These are phyloP conservation scores for Laspeyria flexula DNA, from an alignment of 2,888 invertebrate genomes.

Conservation along the genomic window DNA sequence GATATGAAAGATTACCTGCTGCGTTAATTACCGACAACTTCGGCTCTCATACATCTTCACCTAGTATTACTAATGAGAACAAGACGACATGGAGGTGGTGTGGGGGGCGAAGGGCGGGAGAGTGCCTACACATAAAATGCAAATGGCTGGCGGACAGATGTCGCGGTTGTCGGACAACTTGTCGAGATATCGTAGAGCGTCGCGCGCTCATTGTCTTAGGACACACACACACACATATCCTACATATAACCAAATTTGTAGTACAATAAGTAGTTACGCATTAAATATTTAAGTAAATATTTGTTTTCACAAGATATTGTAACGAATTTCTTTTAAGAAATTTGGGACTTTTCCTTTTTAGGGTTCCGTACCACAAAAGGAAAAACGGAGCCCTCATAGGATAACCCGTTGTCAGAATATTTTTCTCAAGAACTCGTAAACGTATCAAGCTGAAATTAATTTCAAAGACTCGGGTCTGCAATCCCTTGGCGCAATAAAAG, in stretches of 20 bases:
- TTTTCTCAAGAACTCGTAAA: no score
- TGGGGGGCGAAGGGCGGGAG: background rate
- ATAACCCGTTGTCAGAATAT: no score
- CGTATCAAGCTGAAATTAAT: no score
- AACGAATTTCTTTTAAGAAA: no score
- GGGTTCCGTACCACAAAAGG: no score
- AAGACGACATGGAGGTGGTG: background rate
- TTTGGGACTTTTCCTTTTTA: no score
- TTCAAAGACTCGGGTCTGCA: no score
- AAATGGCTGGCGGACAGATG: slow-evolving; percentile 29
- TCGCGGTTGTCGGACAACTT: slow-evolving; percentile 31
- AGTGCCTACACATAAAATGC: slow-evolving; percentile 8
- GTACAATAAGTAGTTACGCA: background rate
- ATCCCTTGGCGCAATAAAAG: no score
- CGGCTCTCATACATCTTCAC: background rate
- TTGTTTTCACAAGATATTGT: no score
- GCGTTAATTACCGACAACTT: background rate
- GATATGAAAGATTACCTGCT: background rate
- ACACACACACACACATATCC: background rate
- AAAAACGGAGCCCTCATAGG: no score
- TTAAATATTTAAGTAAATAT: no score
- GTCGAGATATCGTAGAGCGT: slow-evolving; percentile 24
- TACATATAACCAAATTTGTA: no score
- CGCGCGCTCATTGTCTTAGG: slow-evolving; percentile 15
- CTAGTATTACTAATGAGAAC: background rate